These are phyloP conservation scores for Hippocampus zosterae DNA, from an alignment of 2,113 vertebrate genomes.

Conservation along the genomic window DNA sequence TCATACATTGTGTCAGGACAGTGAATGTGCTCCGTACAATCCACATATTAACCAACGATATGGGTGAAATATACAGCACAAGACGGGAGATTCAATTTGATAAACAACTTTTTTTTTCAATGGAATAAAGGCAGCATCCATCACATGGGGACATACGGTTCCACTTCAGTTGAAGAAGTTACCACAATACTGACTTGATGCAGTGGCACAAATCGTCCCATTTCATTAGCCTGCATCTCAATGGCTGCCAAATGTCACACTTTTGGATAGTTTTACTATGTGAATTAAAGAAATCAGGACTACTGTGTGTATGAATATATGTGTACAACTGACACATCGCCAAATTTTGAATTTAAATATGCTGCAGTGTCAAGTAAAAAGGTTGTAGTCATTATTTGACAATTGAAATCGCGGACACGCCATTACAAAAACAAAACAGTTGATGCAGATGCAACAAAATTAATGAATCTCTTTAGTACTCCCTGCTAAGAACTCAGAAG, in stretches of 20 bases:
- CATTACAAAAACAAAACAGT: background rate
- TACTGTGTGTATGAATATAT: background rate
- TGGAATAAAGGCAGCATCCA: conserved; percentile 30
- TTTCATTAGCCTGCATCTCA: conserved; percentile 4
- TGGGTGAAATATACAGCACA: background rate
- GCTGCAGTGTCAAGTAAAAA: background rate
- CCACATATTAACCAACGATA: background rate
- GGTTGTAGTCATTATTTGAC: background rate
- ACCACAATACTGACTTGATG: conserved; percentile 27
- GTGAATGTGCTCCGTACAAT: background rate
- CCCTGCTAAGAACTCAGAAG: background rate
- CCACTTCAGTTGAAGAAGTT: conserved; percentile 32
- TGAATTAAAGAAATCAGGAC: background rate
- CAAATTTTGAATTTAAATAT: background rate
- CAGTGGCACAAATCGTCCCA: conserved; percentile 12
- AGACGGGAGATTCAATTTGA: background rate
- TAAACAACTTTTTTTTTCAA: conserved; percentile 16
- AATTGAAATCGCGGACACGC: background rate
- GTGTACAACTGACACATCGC: background rate
- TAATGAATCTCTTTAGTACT: background rate
- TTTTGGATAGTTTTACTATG: background rate
- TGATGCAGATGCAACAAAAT: background rate
- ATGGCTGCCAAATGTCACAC: background rate
- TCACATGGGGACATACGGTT: conserved; percentile 16
- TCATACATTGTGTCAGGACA: conserved; percentile 8